These are phyloP conservation scores for Stenurella melanura DNA, from an alignment of 2,888 invertebrate genomes.

Conservation along the genomic window DNA sequence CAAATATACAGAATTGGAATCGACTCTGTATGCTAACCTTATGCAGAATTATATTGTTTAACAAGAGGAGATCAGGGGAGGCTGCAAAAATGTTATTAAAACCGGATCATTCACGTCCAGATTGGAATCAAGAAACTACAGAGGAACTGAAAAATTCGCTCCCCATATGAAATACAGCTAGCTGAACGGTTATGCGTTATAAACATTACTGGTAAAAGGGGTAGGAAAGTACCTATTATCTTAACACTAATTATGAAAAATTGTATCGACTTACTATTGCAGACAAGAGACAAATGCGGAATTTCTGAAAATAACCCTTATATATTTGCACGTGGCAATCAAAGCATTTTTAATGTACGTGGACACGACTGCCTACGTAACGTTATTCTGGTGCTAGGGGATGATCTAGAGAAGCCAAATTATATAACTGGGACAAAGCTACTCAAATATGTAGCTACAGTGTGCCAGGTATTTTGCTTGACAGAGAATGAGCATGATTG, in stretches of 20 bases:
- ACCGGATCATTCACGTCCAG: slow-evolving; percentile 40
- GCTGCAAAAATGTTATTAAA: slow-evolving; percentile 42
- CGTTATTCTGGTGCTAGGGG: no score
- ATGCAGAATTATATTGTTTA: slow-evolving; percentile 44
- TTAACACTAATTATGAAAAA: background rate
- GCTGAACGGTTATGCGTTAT: slow-evolving; percentile 33
- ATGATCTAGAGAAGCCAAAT: no score
- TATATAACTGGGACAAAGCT: no score
- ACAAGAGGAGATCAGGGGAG: slow-evolving; percentile 48
- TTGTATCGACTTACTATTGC: background rate
- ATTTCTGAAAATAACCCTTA: background rate
- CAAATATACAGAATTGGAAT: slow-evolving; percentile 22
- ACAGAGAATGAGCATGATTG: no score
- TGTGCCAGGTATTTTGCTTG: no score
- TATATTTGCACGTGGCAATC: background rate
- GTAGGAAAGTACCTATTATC: background rate
- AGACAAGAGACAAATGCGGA: background rate
- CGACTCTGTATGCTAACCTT: slow-evolving; percentile 7
- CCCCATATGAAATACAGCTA: slow-evolving; percentile 39
- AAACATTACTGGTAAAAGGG: slow-evolving; percentile 21
- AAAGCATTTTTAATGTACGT: background rate
- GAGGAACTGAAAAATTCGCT: slow-evolving; percentile 38
- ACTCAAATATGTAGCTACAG: no score
- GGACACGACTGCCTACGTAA: background rate
- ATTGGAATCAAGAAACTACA: slow-evolving; percentile 36